Evolutionary conservation across 2,888 invertebrate genomes (phyloP).

Genomic region (Latrodectus hesperus): DNA sequence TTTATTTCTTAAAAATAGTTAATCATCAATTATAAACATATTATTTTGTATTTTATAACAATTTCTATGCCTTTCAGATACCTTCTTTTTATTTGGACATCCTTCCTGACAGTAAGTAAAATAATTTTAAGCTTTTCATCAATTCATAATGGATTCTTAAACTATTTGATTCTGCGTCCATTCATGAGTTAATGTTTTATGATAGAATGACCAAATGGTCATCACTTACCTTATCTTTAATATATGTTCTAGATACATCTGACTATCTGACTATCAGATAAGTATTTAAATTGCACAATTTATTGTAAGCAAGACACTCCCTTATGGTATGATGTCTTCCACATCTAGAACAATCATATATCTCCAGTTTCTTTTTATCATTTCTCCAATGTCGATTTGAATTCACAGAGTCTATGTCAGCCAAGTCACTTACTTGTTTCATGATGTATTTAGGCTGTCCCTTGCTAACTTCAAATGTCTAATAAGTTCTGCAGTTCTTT

Average conservation of each 20-base stretch:
- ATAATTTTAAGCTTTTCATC: neutral
- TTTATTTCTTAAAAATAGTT: neutral
- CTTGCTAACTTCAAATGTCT: too few relatives aligned
- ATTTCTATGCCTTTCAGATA: neutral
- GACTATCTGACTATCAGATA: neutral
- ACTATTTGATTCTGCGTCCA: neutral
- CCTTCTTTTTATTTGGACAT: neutral
- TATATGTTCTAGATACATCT: neutral
- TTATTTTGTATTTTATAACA: neutral
- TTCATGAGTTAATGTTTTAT: neutral
- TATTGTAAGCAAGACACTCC: slow-evolving; percentile 6
- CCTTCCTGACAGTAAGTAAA: neutral
- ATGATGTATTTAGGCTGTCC: neutral
- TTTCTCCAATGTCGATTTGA: too few relatives aligned
- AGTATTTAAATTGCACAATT: slow-evolving; percentile 26
- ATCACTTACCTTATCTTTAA: slow-evolving; percentile 6
- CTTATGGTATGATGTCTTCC: neutral
- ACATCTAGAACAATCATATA: too few relatives aligned
- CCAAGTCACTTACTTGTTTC: neutral
- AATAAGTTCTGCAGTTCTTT: too few relatives aligned
- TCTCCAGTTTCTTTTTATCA: too few relatives aligned
- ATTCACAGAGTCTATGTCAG: too few relatives aligned
- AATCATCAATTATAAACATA: neutral
- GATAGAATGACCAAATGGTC: neutral
- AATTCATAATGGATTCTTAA: neutral